phyloP scores from a whole-genome alignment of 2,113 vertebrate species.

The Tyrannus savana region DNA sequence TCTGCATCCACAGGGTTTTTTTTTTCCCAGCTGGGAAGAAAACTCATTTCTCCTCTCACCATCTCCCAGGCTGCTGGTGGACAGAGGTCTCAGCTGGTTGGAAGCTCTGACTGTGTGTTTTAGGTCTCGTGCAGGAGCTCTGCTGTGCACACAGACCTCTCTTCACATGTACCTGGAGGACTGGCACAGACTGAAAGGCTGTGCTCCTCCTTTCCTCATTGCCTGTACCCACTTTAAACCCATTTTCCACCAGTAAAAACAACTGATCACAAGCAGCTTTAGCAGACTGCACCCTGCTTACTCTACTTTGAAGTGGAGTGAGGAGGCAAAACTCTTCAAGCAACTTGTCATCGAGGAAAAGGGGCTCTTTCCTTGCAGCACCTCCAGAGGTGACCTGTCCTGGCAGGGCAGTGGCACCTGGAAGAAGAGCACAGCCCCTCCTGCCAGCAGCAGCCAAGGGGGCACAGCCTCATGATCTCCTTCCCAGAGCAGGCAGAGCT shows the following conservation, averaged over 20 bases:
- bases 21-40: background rate
- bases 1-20: background rate
- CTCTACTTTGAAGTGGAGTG: rapidly evolving
- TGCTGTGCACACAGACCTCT: background rate
- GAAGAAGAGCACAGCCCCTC: background rate
- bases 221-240: background rate
- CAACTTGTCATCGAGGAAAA: rapidly evolving
- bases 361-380: background rate
- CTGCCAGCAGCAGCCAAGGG: rapidly evolving
- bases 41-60: background rate
- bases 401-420: background rate
- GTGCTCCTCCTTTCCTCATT: background rate
- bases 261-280: rapidly evolving
- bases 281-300: background rate
- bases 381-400: background rate
- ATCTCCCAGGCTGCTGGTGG: rapidly evolving
- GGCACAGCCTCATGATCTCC: too few relatives aligned
- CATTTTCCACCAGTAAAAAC: background rate
- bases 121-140: background rate
- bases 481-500: background rate
- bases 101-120: background rate
- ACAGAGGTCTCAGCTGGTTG: background rate
- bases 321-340: background rate
- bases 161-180: background rate
- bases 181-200: background rate